phyloP scores from a whole-genome alignment of 1,140 invertebrate genomes.

The Sitodiplosis mosellana region DNA sequence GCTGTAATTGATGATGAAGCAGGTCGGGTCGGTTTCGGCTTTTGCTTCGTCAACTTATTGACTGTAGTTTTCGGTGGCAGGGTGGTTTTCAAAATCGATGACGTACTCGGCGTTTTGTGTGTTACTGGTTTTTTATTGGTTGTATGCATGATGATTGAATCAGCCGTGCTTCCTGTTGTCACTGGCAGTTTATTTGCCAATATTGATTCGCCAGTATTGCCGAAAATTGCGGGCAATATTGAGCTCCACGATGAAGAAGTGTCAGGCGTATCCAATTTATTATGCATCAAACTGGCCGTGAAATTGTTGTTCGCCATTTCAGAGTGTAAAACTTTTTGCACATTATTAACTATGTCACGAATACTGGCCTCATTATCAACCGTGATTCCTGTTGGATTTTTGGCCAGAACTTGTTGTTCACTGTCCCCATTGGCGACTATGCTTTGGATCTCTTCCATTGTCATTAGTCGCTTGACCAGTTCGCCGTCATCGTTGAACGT shows the following conservation, averaged over 20 bases:
- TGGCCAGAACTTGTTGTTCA: slow-evolving; percentile 32
- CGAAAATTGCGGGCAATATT: slow-evolving; percentile 57
- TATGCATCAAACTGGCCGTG: slow-evolving; percentile 18
- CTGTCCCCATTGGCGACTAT: slow-evolving; percentile 60
- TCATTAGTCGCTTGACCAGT: slow-evolving; percentile 62
- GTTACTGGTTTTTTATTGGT: slow-evolving; percentile 6
- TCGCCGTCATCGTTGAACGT: slow-evolving; percentile 66
- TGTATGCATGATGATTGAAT: slow-evolving; percentile 20
- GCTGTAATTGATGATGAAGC: background rate
- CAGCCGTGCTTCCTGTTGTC: slow-evolving; percentile 30
- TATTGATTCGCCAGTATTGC: slow-evolving; percentile 42
- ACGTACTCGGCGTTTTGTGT: slow-evolving; percentile 10
- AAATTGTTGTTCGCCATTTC: slow-evolving; percentile 48
- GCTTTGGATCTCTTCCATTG: slow-evolving; percentile 59
- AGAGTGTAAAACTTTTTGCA: slow-evolving; percentile 60
- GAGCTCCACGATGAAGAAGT: slow-evolving; percentile 58
- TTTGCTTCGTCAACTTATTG: slow-evolving; percentile 6
- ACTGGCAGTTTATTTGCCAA: slow-evolving; percentile 32
- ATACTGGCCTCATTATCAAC: slow-evolving; percentile 42
- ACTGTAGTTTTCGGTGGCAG: background rate
- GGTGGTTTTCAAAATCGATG: slow-evolving; percentile 15
- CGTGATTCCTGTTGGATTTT: slow-evolving; percentile 27
- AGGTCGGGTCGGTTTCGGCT: slow-evolving; percentile 13
- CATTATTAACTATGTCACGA: slow-evolving; percentile 57
- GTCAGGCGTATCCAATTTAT: slow-evolving; percentile 44